A percentile compares a stretch with the other conserved stretches of the same genome.
phyloP scores from a whole-genome alignment of 2,888 invertebrate genomes.

The Machimus atricapillus region DNA sequence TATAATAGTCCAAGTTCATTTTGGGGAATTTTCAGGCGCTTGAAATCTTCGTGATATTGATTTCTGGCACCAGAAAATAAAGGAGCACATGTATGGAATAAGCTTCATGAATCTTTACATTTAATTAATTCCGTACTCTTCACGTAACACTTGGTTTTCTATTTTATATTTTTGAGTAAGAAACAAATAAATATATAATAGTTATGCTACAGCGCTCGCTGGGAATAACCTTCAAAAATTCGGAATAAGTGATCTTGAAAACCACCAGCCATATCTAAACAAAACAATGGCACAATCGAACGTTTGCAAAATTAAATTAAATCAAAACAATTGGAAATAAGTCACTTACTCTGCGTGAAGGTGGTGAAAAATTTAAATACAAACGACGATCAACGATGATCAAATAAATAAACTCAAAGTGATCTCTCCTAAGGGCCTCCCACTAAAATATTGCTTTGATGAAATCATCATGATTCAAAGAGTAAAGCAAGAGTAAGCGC shows the following conservation, averaged over 20 bases:
- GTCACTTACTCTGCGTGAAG: not conserved
- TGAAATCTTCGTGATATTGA: too few relatives aligned
- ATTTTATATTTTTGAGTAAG: too few relatives aligned
- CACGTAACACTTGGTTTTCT: too few relatives aligned
- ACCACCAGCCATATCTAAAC: not conserved
- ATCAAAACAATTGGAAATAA: not conserved
- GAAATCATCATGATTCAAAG: not conserved
- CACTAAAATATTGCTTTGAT: not conserved
- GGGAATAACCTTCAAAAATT: not conserved
- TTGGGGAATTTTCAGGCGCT: too few relatives aligned
- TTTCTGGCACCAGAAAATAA: too few relatives aligned
- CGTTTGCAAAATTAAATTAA: not conserved
- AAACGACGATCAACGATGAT: not conserved
- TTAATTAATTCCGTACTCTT: too few relatives aligned
- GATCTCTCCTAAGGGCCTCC: not conserved
- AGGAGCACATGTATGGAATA: too few relatives aligned
- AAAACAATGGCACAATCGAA: not conserved
- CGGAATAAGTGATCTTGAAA: not conserved
- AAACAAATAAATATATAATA: not conserved
- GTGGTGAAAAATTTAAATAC: not conserved
- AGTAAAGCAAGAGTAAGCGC: not conserved
- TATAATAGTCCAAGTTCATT: too few relatives aligned
- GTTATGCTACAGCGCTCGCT: not conserved
- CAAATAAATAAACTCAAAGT: not conserved
- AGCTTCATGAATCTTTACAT: too few relatives aligned